A percentile compares a stretch with the other conserved stretches of the same genome.
Evolutionary conservation across 2,888 invertebrate species (phyloP).

Genomic region (Philhelius pedissequus): DNA sequence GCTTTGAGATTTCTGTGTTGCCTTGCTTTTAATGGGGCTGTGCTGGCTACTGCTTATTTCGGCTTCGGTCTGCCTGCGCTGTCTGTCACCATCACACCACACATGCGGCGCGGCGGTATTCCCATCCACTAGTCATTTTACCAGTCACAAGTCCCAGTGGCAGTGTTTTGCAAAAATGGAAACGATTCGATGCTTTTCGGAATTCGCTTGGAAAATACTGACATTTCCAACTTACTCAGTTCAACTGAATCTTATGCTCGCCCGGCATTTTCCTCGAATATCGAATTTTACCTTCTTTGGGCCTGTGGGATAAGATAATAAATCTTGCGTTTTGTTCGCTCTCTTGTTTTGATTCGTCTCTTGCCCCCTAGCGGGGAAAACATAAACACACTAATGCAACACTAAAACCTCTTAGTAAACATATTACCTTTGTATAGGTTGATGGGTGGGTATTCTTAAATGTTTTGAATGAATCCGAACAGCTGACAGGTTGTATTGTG

Average conservation of each 20-base stretch:
- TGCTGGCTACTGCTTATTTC: too few relatives aligned
- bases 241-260: slow-evolving; percentile 43
- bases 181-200: slow-evolving; percentile 23
- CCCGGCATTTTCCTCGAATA: slow-evolving; percentile 62
- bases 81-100: neutral
- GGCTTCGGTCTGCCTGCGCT: slow-evolving; percentile 28
- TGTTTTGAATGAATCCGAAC: slow-evolving; percentile 65
- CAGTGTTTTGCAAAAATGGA: slow-evolving; percentile 8
- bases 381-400: neutral
- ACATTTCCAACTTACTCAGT: slow-evolving; percentile 17
- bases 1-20: slow-evolving; percentile 62
- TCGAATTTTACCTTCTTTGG: slow-evolving; percentile 49
- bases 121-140: too few relatives aligned
- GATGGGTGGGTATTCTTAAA: neutral
- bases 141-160: neutral
- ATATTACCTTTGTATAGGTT: neutral
- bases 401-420: neutral
- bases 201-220: slow-evolving; percentile 24
- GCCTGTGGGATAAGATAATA: slow-evolving; percentile 12
- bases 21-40: slow-evolving; percentile 22
- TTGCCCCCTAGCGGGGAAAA: neutral
- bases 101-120: neutral
- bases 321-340: slow-evolving; percentile 25
- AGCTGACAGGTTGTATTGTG: slow-evolving; percentile 53
- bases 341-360: neutral